Evolutionary conservation across 2,797 vertebrate species (phyloP), one percentile per base, ranked within the genome.

Genomic region (Melanotaenia trifasciata): DNA sequence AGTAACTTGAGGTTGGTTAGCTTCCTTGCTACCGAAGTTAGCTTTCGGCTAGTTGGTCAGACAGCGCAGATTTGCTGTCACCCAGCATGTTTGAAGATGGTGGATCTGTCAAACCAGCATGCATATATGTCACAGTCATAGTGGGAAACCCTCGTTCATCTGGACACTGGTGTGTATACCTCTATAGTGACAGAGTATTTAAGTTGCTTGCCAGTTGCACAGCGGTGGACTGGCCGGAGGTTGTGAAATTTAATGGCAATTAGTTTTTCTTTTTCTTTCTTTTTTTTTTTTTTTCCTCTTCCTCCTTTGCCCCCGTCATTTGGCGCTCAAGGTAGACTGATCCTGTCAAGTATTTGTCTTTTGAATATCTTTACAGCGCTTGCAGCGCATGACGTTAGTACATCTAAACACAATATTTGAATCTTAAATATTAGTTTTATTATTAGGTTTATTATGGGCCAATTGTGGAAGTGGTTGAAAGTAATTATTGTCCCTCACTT

Each of bases 21-120:
- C 88, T 76, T 70, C 58, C 12, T 64, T 79, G 88, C 85, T 85
- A 78, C 78, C 56, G 45, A n/a, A 56, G 67, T 70, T 65, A 76
- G 87, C 83, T 87, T 20, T 45, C 65, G 72, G 88, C 89, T 91
- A 83, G 77, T 67, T 79, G 78, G 70, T 83, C 69, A 78, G 79
- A 80, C 73, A 80, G 87, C 78, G 76, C 61, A 81, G 80, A 81
- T 81, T 70, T 70, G 87, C 91, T 91, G 91, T 92, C 90, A 91
- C 54, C 81, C 78, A 91, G 90, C 90, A 76, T 91, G 92, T 91
- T 88, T 89, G 92, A 92, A 90, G 87, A 91, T 88, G 91, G 88
- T 90, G 88, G 91, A 90, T 93, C 93, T 92, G 92, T 93, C 92
- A 93, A 89, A 92, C 56, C 82, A 75, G 78, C 79, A 47, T 68